Conservation (phyloP, 2,888 invertebrate genomes). For the Drosophila buzzatii region DNA sequence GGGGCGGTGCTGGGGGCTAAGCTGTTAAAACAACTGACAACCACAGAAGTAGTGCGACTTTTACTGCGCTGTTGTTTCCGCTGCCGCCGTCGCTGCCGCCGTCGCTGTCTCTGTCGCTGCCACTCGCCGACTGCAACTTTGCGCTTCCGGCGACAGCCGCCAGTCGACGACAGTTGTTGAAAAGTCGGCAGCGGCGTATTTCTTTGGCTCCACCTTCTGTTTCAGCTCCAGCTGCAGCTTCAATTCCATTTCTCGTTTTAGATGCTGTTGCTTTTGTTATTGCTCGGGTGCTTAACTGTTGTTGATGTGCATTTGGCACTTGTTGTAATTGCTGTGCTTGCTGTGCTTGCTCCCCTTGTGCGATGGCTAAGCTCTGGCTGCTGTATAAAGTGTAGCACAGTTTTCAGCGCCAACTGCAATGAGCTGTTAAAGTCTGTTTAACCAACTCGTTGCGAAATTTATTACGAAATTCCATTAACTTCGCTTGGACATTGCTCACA, state of each 20-base stretch:
- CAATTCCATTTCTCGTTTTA: neutral
- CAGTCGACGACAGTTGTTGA: conserved; percentile 78
- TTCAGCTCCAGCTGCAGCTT: neutral
- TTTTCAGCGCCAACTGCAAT: conserved; percentile 51
- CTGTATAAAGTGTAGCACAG: conserved; percentile 44
- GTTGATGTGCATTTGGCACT: conserved; percentile 81
- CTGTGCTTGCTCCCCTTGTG: conserved; percentile 22
- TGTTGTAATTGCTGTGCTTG: conserved; percentile 77
- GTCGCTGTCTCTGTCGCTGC: conserved; percentile 37
- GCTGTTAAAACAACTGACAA: conserved; percentile 81
- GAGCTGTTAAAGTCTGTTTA: conserved; percentile 69
- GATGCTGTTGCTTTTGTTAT: conserved; percentile 8
- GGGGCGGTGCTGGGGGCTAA: conserved; percentile 40
- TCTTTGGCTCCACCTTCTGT: conserved; percentile 33
- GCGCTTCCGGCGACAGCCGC: conserved; percentile 80
- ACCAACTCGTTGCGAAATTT: conserved; percentile 71
- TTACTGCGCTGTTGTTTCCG: conserved; percentile 79
- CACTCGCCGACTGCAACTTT: conserved; percentile 61
- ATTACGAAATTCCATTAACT: conserved; percentile 80
- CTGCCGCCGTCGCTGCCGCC: conserved; percentile 40
- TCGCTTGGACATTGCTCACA: conserved; percentile 72
- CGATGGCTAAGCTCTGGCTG: neutral
- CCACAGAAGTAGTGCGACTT: conserved; percentile 81
- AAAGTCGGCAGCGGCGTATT: conserved; percentile 63
- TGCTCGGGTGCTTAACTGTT: conserved; percentile 53